phyloP scores from a whole-genome alignment of 37 sponge, comb jelly and placozoan genomes.

The Cladorhizidae sp. region DNA sequence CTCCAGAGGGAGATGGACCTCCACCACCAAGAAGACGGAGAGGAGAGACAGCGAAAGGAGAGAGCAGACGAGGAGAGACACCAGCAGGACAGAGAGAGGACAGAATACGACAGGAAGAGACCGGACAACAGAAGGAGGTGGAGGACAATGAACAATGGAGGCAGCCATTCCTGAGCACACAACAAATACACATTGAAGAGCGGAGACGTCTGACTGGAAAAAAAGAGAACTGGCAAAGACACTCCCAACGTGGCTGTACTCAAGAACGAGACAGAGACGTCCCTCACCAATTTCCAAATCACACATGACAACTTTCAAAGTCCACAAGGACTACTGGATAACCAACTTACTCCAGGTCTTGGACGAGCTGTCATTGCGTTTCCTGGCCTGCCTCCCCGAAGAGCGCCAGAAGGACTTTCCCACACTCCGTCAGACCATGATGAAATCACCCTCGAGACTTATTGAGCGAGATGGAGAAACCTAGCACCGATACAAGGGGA shows the following conservation, averaged over 20 bases:
- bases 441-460: too few relatives aligned
- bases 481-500: too few relatives aligned
- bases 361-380: too few relatives aligned
- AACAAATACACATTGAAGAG: background rate
- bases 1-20: background rate
- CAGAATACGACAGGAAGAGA: background rate
- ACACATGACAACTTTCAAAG: too few relatives aligned
- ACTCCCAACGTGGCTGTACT: background rate
- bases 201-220: background rate
- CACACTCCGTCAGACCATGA: too few relatives aligned
- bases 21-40: too few relatives aligned
- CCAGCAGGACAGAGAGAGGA: background rate
- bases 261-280: background rate
- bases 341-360: too few relatives aligned
- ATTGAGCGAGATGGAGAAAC: too few relatives aligned
- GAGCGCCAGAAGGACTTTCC: too few relatives aligned
- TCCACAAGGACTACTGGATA: too few relatives aligned
- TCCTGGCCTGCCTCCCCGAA: too few relatives aligned
- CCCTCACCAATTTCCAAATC: too few relatives aligned
- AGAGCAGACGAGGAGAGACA: background rate
- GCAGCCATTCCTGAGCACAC: background rate
- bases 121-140: background rate
- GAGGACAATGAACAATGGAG: background rate
- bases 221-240: constrained; percentile 1
- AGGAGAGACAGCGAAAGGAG: background rate